These are phyloP conservation scores for Trichechus manatus DNA, from an alignment of 2,113 vertebrate genomes.

Conservation along the genomic window DNA sequence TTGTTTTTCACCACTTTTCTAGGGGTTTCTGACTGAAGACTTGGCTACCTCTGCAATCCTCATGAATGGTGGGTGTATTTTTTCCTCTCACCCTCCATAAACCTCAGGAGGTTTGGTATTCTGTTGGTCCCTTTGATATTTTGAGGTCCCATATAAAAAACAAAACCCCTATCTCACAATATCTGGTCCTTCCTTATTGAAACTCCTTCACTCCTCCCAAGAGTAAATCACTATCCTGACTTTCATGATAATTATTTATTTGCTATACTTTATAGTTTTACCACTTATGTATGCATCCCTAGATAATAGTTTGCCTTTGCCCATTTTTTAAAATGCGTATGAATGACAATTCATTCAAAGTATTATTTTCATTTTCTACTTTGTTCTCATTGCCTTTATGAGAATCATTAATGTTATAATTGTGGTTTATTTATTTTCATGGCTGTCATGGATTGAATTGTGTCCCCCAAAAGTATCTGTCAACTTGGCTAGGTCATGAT, in stretches of 20 bases:
- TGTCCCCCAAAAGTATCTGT: too few relatives aligned
- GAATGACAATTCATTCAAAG: not conserved
- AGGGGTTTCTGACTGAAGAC: not conserved
- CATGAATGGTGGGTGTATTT: not conserved
- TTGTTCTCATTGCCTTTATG: not conserved
- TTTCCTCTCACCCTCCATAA: not conserved
- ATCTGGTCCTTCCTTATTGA: not conserved
- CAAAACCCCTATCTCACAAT: not conserved
- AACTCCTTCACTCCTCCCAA: not conserved
- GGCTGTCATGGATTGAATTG: not conserved
- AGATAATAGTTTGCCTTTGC: not conserved
- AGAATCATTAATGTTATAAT: not conserved
- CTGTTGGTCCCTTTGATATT: not conserved
- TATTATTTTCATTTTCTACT: not conserved
- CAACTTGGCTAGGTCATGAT: too few relatives aligned
- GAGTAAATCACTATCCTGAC: not conserved
- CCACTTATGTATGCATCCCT: not conserved
- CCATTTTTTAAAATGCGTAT: not conserved
- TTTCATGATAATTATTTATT: not conserved
- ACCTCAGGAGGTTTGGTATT: not conserved
- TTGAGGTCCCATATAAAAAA: not conserved
- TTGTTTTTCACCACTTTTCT: not conserved
- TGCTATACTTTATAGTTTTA: not conserved
- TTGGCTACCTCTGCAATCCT: not conserved
- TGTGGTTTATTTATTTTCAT: not conserved